Percentiles rank a stretch among this genome's conserved stretches.
Conservation (phyloP, 2,113 vertebrate species). For the Lipotes vexillifer region DNA sequence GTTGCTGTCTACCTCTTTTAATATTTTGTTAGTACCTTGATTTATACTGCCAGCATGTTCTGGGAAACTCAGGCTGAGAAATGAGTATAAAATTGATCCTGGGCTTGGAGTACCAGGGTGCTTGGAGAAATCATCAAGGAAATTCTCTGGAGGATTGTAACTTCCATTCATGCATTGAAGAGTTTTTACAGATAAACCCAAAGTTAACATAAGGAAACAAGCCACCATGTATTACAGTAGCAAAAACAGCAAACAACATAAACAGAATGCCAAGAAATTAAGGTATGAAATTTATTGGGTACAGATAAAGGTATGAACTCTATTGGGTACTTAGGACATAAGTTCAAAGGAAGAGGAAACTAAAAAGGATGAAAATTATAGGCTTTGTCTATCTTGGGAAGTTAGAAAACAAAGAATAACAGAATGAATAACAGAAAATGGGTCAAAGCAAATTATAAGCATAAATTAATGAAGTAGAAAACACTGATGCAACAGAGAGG, state of each 20-base stretch:
- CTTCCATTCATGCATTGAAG: not conserved
- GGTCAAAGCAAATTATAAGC: not conserved
- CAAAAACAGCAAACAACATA: not conserved
- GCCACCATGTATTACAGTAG: not conserved
- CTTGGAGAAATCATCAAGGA: not conserved
- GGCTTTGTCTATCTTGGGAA: not conserved
- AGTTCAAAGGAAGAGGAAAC: not conserved
- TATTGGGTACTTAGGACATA: not conserved
- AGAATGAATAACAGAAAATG: not conserved
- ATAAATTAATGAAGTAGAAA: not conserved
- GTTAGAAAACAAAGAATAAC: not conserved
- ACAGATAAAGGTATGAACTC: not conserved
- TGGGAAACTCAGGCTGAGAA: not conserved
- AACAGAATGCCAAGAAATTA: not conserved
- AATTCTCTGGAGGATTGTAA: not conserved
- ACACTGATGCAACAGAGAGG: not conserved
- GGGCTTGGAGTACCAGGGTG: not conserved
- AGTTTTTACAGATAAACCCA: not conserved
- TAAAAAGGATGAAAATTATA: not conserved
- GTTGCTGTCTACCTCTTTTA: not conserved
- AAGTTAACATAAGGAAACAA: not conserved
- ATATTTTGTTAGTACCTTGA: not conserved
- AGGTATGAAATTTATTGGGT: not conserved
- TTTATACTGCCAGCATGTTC: not conserved
- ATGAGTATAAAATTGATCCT: not conserved